These are phyloP conservation scores for Torymus tubicola DNA, from an alignment of 2,888 invertebrate genomes.

Conservation along the genomic window DNA sequence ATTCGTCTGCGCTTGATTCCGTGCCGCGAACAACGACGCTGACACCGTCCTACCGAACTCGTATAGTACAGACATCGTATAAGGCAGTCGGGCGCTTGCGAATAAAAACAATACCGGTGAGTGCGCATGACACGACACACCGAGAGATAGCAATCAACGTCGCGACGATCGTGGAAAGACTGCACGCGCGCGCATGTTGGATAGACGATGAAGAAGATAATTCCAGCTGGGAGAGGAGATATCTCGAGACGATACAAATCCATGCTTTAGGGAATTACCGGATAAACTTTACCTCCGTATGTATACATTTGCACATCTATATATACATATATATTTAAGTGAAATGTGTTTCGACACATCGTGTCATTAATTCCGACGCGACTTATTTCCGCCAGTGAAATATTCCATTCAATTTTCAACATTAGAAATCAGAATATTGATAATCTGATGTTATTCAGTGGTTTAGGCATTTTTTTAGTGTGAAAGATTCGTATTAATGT, in stretches of 20 bases:
- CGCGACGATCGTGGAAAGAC: not conserved
- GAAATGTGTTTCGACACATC: too few relatives aligned
- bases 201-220: not conserved
- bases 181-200: not conserved
- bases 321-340: too few relatives aligned
- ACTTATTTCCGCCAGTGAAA: too few relatives aligned
- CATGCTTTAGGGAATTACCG: not conserved
- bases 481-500: too few relatives aligned
- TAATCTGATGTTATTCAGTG: too few relatives aligned
- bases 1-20: not conserved
- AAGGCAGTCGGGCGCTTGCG: too few relatives aligned
- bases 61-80: conserved; percentile 6
- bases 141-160: conserved; percentile 12
- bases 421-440: too few relatives aligned
- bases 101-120: too few relatives aligned
- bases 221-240: not conserved
- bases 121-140: too few relatives aligned
- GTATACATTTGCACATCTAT: not conserved
- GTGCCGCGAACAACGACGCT: not conserved
- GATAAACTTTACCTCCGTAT: conserved; percentile 20
- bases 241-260: not conserved
- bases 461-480: too few relatives aligned
- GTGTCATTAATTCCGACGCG: too few relatives aligned
- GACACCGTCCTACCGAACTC: conserved; percentile 14
- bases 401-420: too few relatives aligned